Conservation (phyloP, 2,113 vertebrate genomes). For the Leucopternis melanops region DNA sequence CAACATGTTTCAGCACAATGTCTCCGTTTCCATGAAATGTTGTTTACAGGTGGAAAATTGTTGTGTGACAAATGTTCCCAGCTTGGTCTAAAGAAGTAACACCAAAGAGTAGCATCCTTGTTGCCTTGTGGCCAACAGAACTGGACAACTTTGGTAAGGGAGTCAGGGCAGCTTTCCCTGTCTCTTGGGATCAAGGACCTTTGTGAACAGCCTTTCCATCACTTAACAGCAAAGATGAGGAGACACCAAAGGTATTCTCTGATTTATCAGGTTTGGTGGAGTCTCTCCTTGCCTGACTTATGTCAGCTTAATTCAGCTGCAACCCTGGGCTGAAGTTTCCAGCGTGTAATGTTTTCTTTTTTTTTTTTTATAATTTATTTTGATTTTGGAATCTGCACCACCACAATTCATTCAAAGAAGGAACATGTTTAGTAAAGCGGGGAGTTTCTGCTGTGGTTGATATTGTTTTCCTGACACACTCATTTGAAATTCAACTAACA, state of each 20-base stretch:
- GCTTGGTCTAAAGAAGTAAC: not conserved
- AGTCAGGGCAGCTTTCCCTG: not conserved
- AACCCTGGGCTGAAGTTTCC: not conserved
- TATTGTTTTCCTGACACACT: not conserved
- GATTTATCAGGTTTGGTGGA: not conserved
- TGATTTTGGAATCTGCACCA: not conserved
- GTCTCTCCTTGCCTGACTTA: not conserved
- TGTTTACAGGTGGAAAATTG: not conserved
- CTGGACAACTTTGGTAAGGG: not conserved
- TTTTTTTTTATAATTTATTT: no score
- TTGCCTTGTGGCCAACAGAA: not conserved
- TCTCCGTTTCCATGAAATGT: rapidly evolving
- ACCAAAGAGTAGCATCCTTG: not conserved
- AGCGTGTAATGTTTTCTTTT: not conserved
- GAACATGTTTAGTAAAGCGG: rapidly evolving
- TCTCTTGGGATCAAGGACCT: not conserved
- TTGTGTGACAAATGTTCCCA: not conserved
- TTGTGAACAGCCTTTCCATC: not conserved
- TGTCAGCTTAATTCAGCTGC: not conserved
- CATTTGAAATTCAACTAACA: not conserved
- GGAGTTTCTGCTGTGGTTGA: not conserved
- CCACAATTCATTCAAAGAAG: not conserved
- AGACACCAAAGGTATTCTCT: not conserved
- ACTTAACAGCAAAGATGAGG: not conserved
- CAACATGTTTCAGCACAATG: not conserved